Percentiles rank a stretch among this genome's conserved stretches.
Conservation (phyloP, 2,113 vertebrate species). For the Abramis brama region DNA sequence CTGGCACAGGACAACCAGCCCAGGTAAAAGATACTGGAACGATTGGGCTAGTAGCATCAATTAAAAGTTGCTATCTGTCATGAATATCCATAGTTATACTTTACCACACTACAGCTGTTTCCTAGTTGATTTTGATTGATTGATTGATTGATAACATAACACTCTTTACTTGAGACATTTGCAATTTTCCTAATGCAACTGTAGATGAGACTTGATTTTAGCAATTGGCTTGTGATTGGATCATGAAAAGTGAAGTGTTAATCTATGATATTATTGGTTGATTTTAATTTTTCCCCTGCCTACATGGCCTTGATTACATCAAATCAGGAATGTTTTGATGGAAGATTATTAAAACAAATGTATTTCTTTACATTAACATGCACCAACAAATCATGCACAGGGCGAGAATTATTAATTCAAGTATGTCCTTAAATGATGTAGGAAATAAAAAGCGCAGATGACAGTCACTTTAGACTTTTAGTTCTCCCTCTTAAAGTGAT, state of each 20-base stretch:
- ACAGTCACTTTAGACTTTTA: background rate
- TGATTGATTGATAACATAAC: no score
- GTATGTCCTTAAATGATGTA: background rate
- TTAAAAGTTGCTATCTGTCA: background rate
- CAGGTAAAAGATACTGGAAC: constrained; percentile 71
- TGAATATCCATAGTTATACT: background rate
- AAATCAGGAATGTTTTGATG: background rate
- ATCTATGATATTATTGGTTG: background rate
- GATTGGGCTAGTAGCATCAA: background rate
- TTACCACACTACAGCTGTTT: background rate
- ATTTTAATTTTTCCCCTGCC: background rate
- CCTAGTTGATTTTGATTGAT: background rate
- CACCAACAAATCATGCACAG: background rate
- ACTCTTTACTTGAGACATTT: background rate
- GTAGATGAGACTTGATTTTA: background rate
- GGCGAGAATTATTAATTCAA: background rate
- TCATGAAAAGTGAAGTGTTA: background rate
- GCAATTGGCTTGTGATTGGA: background rate
- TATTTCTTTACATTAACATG: background rate
- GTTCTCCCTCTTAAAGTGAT: background rate
- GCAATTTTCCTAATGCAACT: background rate
- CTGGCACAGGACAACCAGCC: constrained; percentile 90
- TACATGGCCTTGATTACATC: background rate
- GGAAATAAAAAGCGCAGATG: constrained; percentile 4
- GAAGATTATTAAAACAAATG: background rate